phyloP scores from a whole-genome alignment of 1,140 invertebrate genomes.

The Arion vulgaris region DNA sequence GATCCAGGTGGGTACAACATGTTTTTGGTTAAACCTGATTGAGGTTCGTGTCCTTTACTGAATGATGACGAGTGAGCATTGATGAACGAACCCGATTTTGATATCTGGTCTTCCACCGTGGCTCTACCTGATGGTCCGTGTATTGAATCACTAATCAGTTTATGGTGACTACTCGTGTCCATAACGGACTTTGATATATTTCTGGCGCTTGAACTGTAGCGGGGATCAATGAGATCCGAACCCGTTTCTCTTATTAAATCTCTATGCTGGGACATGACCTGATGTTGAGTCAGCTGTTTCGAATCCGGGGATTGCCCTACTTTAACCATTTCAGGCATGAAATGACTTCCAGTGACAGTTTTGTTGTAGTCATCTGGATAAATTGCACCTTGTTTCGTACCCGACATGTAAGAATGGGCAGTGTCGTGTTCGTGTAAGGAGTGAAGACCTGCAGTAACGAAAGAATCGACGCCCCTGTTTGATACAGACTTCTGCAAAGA shows the following conservation, averaged over 20 bases:
- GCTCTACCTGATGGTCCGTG: not conserved
- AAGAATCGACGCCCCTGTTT: not conserved
- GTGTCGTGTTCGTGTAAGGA: not conserved
- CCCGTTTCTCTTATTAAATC: not conserved
- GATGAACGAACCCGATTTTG: not conserved
- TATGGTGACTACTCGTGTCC: not conserved
- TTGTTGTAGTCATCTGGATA: slow-evolving; percentile 14
- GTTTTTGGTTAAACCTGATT: not conserved
- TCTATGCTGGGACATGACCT: slow-evolving; percentile 18
- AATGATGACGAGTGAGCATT: not conserved
- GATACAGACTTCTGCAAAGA: not conserved
- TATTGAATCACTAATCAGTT: not conserved
- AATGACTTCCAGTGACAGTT: not conserved
- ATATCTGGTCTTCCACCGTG: not conserved
- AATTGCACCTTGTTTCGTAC: not conserved
- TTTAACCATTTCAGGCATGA: not conserved
- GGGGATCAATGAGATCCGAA: not conserved
- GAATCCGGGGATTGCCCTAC: not conserved
- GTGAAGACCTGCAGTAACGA: slow-evolving; percentile 2
- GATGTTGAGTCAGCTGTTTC: slow-evolving; percentile 2
- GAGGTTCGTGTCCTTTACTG: not conserved
- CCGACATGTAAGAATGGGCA: not conserved
- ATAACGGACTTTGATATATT: not conserved
- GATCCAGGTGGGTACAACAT: not conserved
- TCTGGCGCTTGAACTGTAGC: not conserved